Percentiles rank a stretch among this genome's conserved stretches.
phyloP scores from a whole-genome alignment of 2,888 invertebrate genomes.

The Chymomyza procnemis region DNA sequence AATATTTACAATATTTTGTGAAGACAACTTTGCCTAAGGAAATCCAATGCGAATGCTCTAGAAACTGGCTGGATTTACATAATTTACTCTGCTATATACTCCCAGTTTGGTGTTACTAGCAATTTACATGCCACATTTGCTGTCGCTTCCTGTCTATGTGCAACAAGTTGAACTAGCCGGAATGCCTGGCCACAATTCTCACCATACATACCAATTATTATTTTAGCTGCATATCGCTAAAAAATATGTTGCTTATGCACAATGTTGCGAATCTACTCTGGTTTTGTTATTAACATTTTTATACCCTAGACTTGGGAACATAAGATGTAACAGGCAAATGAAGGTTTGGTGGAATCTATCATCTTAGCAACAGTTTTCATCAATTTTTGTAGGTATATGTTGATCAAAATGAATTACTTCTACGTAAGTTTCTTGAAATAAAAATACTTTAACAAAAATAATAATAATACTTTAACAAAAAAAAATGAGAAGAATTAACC shows the following conservation, averaged over 20 bases:
- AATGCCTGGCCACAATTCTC: background rate
- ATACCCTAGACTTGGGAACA: background rate
- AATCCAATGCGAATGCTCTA: background rate
- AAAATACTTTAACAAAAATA: too few relatives aligned
- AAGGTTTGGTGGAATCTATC: background rate
- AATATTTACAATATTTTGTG: background rate
- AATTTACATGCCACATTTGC: background rate
- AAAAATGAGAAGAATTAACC: too few relatives aligned
- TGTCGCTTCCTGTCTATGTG: background rate
- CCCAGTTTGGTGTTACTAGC: background rate
- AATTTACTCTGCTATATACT: background rate
- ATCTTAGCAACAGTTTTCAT: too few relatives aligned
- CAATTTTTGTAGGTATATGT: too few relatives aligned
- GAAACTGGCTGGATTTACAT: background rate
- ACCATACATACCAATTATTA: background rate
- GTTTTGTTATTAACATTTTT: background rate
- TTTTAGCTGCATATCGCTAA: background rate
- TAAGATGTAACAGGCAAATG: background rate
- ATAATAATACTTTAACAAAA: too few relatives aligned
- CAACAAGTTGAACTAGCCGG: background rate
- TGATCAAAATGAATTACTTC: too few relatives aligned
- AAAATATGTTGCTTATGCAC: background rate
- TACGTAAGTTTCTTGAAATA: too few relatives aligned
- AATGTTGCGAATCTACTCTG: background rate
- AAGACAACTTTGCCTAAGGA: background rate